A percentile compares a stretch with the other conserved stretches of the same genome.
These are phyloP conservation scores for Macquaria australasica DNA, from an alignment of 2,113 vertebrate species.

Conservation along the genomic window DNA sequence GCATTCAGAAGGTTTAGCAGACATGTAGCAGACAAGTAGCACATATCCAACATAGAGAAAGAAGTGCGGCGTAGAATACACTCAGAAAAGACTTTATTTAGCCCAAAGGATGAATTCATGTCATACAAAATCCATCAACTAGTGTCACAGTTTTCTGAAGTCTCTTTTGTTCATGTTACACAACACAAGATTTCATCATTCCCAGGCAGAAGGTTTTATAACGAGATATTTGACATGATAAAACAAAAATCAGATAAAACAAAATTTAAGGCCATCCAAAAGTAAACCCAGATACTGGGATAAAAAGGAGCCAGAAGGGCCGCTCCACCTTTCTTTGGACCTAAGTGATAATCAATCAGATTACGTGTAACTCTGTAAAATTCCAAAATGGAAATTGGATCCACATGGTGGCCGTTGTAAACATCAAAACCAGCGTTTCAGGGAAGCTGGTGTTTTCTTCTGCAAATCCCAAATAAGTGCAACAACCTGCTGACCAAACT, in stretches of 20 bases:
- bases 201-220: too few relatives aligned
- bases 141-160: not conserved
- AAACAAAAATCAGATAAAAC: not conserved
- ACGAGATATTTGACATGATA: not conserved
- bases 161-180: not conserved
- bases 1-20: not conserved
- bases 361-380: slow-evolving; percentile 56
- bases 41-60: not conserved
- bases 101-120: not conserved
- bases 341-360: slow-evolving; percentile 38
- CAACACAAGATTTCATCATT: not conserved
- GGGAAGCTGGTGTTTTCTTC: slow-evolving; percentile 4
- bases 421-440: not conserved
- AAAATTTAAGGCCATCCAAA: slow-evolving; percentile 1
- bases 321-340: not conserved
- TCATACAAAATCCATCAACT: not conserved
- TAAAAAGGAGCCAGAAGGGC: not conserved
- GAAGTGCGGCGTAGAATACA: not conserved
- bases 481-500: not conserved
- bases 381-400: slow-evolving; percentile 29
- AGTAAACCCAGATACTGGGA: not conserved
- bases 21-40: not conserved
- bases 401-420: slow-evolving; percentile 53
- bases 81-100: not conserved
- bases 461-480: not conserved